Conservation (phyloP, 2,113 vertebrate species). For the Eudyptes chrysolophus region DNA sequence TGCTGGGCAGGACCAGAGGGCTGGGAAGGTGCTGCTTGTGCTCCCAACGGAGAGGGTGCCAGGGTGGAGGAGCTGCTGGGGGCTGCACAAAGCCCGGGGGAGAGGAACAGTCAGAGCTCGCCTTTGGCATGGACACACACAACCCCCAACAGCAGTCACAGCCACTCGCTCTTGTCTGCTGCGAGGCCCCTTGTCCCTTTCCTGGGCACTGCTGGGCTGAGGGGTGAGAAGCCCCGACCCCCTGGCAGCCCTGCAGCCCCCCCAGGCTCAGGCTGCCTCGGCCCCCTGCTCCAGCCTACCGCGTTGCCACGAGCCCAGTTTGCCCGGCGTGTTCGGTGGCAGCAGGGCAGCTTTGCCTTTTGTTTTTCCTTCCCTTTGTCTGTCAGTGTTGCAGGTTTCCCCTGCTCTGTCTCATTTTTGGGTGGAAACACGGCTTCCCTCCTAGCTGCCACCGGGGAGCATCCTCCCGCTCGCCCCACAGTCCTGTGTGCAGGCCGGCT, state of each 20-base stretch:
- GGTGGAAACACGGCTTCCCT: not conserved
- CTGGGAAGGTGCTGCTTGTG: not conserved
- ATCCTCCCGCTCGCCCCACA: accelerated
- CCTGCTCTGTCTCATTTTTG: not conserved
- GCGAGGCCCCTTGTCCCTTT: not conserved
- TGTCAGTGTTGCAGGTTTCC: not conserved
- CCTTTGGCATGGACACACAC: not conserved
- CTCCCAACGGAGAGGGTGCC: not conserved
- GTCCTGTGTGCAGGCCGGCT: accelerated
- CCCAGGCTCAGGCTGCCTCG: not conserved
- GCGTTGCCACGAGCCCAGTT: accelerated
- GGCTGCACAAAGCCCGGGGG: not conserved
- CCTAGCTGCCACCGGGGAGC: not conserved
- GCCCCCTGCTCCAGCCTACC: not conserved
- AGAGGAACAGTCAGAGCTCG: not conserved
- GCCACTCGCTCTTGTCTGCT: not conserved
- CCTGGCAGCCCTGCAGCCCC: not conserved
- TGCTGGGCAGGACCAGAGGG: not conserved
- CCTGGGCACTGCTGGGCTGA: not conserved
- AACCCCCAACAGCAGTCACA: not conserved
- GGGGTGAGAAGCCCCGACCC: accelerated
- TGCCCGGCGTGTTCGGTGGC: accelerated
- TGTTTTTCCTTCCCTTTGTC: slow-evolving; percentile 9
- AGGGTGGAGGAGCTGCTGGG: not conserved
- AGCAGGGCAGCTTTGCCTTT: not conserved